Evolutionary conservation across 2,113 vertebrate genomes (phyloP).

Genomic region (Cariama cristata): DNA sequence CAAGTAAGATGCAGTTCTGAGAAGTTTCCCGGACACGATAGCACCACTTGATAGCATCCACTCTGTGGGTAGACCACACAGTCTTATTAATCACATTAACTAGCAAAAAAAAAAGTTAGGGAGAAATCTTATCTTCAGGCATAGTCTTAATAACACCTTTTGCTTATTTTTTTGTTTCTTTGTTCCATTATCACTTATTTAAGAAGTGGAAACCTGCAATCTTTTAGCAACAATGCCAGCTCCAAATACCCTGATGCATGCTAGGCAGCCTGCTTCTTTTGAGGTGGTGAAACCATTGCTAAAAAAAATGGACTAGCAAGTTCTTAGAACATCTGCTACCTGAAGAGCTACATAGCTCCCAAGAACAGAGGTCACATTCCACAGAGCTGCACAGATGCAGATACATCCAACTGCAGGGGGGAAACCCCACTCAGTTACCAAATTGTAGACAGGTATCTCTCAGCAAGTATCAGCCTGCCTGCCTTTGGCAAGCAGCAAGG

Average conservation of each 20-base stretch:
- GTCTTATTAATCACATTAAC: not conserved
- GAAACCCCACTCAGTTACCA: not conserved
- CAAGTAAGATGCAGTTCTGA: not conserved
- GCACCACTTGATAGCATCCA: not conserved
- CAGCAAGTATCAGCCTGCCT: not conserved
- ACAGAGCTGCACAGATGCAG: not conserved
- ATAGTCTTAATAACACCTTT: not conserved
- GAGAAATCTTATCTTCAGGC: not conserved
- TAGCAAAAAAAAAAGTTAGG: not conserved
- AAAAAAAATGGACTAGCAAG: not conserved
- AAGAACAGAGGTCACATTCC: fast-evolving
- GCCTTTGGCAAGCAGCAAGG: not conserved
- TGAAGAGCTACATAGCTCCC: not conserved
- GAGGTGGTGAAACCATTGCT: not conserved
- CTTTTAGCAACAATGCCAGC: not conserved
- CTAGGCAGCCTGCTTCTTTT: not conserved
- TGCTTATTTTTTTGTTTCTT: not conserved
- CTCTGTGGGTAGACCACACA: not conserved
- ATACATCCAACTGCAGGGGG: not conserved
- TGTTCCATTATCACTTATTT: not conserved
- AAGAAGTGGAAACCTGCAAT: not conserved
- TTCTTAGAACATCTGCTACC: not conserved
- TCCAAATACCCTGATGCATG: not conserved
- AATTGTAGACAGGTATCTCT: not conserved
- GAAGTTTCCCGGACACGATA: not conserved